Evolutionary conservation across 2,888 invertebrate species (phyloP).

Genomic region (Electrophaes corylata): DNA sequence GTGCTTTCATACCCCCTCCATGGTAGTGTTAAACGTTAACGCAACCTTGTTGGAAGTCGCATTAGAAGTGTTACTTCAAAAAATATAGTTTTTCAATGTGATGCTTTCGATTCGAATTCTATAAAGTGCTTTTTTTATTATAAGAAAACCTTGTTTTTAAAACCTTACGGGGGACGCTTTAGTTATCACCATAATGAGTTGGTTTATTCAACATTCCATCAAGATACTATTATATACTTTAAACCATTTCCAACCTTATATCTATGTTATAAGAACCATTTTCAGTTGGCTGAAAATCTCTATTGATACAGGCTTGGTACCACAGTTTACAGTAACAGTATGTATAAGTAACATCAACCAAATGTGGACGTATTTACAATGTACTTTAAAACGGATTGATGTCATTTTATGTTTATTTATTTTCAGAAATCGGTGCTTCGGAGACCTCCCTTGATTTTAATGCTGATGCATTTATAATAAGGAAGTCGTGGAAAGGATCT

Average conservation of each 20-base stretch:
- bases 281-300: background rate
- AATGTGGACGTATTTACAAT: slow-evolving; percentile 34
- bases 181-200: too few species aligned
- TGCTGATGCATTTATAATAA: slow-evolving; percentile 17
- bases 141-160: too few species aligned
- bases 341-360: slow-evolving; percentile 16
- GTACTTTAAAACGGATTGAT: slow-evolving; percentile 33
- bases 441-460: slow-evolving; percentile 18
- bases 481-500: background rate
- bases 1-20: too few species aligned
- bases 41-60: too few species aligned
- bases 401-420: slow-evolving; percentile 33
- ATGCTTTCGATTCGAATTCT: too few species aligned
- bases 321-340: slow-evolving; percentile 7
- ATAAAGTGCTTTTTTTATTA: too few species aligned
- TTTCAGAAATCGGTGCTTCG: slow-evolving; percentile 21
- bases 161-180: too few species aligned
- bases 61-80: too few species aligned
- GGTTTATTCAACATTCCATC: too few species aligned
- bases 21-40: too few species aligned
- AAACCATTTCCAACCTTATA: background rate
- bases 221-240: too few species aligned
- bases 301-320: background rate
- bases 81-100: too few species aligned
- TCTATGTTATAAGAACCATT: background rate